These are phyloP conservation scores for Frankliniella intonsa DNA, from an alignment of 2,888 invertebrate species.

Conservation along the genomic window DNA sequence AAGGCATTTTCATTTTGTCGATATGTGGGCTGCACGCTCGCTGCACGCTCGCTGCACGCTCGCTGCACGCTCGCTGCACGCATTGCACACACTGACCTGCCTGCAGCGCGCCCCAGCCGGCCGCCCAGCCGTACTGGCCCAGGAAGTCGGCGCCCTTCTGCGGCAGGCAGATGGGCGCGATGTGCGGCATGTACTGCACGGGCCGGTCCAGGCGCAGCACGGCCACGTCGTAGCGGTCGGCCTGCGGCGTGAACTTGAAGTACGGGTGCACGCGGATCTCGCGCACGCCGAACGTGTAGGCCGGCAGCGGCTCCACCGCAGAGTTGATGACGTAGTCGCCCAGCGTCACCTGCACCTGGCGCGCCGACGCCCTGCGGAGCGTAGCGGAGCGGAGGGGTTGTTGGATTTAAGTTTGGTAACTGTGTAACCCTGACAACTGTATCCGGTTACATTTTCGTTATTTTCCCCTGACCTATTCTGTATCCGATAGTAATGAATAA, in stretches of 20 bases:
- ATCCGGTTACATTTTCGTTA: too few relatives aligned
- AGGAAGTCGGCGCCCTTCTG: conserved; percentile 85
- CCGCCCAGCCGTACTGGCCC: conserved; percentile 87
- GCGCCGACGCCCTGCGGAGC: conserved; percentile 66
- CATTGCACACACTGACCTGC: conserved; percentile 47
- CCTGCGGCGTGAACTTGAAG: conserved; percentile 82
- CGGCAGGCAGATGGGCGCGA: conserved; percentile 86
- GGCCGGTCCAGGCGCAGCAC: conserved; percentile 80
- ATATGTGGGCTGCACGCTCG: not conserved
- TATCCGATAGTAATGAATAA: too few relatives aligned
- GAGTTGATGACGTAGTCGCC: conserved; percentile 94
- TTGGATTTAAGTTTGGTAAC: too few relatives aligned
- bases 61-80: too few relatives aligned
- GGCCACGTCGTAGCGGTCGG: conserved; percentile 77
- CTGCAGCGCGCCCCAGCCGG: conserved; percentile 85
- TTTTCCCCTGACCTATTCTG: too few relatives aligned
- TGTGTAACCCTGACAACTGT: too few relatives aligned
- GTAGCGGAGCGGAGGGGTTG: not conserved
- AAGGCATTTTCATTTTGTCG: not conserved
- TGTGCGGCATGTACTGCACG: conserved; percentile 87
- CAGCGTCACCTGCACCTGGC: conserved; percentile 85
- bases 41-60: too few relatives aligned
- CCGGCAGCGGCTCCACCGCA: conserved; percentile 83
- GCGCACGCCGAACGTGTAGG: conserved; percentile 87
- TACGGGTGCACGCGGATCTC: conserved; percentile 87